Conservation (phyloP, 2,888 invertebrate genomes). For the Parascotia fuliginaria region DNA sequence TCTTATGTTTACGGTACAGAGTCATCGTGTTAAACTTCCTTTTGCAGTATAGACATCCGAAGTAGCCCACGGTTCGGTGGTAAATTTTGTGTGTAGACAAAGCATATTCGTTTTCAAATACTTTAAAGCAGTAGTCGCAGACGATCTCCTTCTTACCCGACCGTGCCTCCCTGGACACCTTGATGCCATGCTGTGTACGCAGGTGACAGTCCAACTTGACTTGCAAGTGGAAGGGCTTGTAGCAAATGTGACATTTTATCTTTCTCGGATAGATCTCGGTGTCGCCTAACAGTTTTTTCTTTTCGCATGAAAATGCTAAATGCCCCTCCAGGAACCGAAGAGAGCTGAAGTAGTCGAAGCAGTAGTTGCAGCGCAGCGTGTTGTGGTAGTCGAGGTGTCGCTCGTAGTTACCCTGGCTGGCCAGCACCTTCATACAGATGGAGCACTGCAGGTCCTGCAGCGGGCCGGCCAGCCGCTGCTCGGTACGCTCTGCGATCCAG, state of each 20-base stretch:
- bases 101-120: slow-evolving; percentile 76
- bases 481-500: slow-evolving; percentile 74
- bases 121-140: slow-evolving; percentile 80
- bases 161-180: slow-evolving; percentile 56
- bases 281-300: slow-evolving; percentile 74
- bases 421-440: slow-evolving; percentile 77
- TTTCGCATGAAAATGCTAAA: slow-evolving; percentile 74
- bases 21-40: slow-evolving; percentile 82
- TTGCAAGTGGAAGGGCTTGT: slow-evolving; percentile 80
- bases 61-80: slow-evolving; percentile 75
- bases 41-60: slow-evolving; percentile 81
- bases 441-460: slow-evolving; percentile 78
- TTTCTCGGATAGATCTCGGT: slow-evolving; percentile 72
- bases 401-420: slow-evolving; percentile 79
- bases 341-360: slow-evolving; percentile 77
- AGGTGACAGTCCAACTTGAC: slow-evolving; percentile 81
- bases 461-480: slow-evolving; percentile 62
- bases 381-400: slow-evolving; percentile 82
- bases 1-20: slow-evolving; percentile 81
- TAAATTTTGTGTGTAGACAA: slow-evolving; percentile 73
- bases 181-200: slow-evolving; percentile 69
- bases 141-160: slow-evolving; percentile 65
- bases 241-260: slow-evolving; percentile 77
- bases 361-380: slow-evolving; percentile 79
- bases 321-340: slow-evolving; percentile 78